Evolutionary conservation across 2,113 vertebrate genomes (phyloP), one percentile per base, ranked within the genome.

Genomic region (Marmota flaviventris): DNA sequence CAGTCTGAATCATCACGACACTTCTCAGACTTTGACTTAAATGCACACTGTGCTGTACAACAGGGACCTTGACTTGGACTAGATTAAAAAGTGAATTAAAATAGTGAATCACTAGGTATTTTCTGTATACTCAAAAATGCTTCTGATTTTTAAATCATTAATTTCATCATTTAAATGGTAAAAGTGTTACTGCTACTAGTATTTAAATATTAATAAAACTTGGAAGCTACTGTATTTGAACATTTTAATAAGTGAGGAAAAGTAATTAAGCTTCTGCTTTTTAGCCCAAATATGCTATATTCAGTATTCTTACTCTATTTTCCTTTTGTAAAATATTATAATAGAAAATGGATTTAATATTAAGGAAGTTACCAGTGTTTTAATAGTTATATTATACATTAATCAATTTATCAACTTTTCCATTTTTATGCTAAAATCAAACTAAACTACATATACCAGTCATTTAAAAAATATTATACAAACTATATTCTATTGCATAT

Each of bases 11-110:
- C 99, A 0, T 93, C 91, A 75, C 99, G 99, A 91, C 99, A 99
- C 53, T 96, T 98, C 0, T 99, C 98, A 12, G 24, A 96, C 42
- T 16, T 79, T 0, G 39, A 81, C 94, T 99, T 99, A 96, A 99
- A 99, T 1, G 0, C 7, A 53, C 99, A 99, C 24, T 95, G 10
- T 1, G 89, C 1, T 69, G 99, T 99, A 97, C 99, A 99, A 94
- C 99, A 99, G 0, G 99, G 99, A 45, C 99, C 99, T 98, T 99
- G 99, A 97, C 99, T 99, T 56, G 99, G 99, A 97, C 99, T 99
- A 70, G 45, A 45, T 45, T 45, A 45, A 45, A 45, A 45, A 45
- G 45, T 45, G 45, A 45, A 45, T 95, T 65, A 93, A 56, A 63
- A 72, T 72, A 61, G 89, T 91, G 69, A 95, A n/a, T 32, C 18